Evolutionary conservation across 2,888 invertebrate species (phyloP).

Genomic region (Pocota personata): DNA sequence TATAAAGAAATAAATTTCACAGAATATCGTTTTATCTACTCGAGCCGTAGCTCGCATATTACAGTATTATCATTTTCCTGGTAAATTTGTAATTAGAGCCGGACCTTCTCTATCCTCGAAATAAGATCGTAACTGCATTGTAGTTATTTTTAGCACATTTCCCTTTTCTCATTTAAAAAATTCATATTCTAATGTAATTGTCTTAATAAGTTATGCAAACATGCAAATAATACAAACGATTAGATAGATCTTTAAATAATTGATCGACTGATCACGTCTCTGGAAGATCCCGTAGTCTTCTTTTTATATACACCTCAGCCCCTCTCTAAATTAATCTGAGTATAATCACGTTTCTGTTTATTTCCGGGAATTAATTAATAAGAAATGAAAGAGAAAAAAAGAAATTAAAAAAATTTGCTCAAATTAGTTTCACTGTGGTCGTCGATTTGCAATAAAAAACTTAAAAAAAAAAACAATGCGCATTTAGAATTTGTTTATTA

Average conservation of each 20-base stretch:
- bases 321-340: not conserved
- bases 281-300: not conserved
- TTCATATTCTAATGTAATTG: not conserved
- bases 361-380: constrained; percentile 8
- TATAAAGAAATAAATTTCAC: too few relatives aligned
- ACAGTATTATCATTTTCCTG: too few relatives aligned
- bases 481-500: not conserved
- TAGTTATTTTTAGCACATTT: too few relatives aligned
- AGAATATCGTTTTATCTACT: too few relatives aligned
- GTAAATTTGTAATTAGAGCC: too few relatives aligned
- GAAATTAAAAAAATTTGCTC: not conserved
- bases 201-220: not conserved
- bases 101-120: too few relatives aligned
- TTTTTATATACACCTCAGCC: not conserved
- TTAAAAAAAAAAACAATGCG: constrained; percentile 15
- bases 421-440: not conserved
- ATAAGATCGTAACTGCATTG: too few relatives aligned
- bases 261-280: constrained; percentile 27
- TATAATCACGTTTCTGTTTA: constrained; percentile 20
- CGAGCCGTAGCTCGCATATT: too few relatives aligned
- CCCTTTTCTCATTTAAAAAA: not conserved
- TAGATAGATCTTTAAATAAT: not conserved
- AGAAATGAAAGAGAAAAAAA: not conserved
- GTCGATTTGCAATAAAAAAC: too few relatives aligned
- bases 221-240: not conserved